Evolutionary conservation across 1,140 invertebrate species (phyloP).

Genomic region (Calosoma granatense): DNA sequence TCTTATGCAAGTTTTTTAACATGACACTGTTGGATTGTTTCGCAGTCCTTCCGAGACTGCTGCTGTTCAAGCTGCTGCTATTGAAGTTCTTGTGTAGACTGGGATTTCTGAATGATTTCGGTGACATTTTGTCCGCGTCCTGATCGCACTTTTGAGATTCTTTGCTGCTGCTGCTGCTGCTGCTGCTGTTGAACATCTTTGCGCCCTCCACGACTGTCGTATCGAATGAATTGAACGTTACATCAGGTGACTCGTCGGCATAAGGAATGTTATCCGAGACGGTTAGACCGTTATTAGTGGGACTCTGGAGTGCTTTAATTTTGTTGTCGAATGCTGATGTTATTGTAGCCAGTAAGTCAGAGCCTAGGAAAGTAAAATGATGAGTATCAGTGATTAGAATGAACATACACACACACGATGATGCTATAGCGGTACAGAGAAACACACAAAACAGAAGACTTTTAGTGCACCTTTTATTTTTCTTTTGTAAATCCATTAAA

Average conservation of each 20-base stretch:
- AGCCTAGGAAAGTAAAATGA: conserved; percentile 40
- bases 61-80: conserved; percentile 12
- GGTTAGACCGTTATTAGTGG: conserved; percentile 13
- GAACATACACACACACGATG: too few relatives aligned
- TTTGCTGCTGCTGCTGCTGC: not conserved
- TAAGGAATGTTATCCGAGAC: conserved; percentile 40
- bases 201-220: not conserved
- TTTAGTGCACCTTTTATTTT: not conserved
- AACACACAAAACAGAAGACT: not conserved
- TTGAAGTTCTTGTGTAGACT: conserved; percentile 31
- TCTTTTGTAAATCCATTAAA: not conserved
- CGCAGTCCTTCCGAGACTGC: not conserved
- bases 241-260: conserved; percentile 39
- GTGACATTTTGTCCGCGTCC: conserved; percentile 28
- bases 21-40: not conserved
- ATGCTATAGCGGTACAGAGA: too few relatives aligned
- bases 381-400: not conserved
- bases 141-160: conserved; percentile 11
- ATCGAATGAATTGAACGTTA: conserved; percentile 19
- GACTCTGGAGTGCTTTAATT: conserved; percentile 32
- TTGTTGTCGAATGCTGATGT: conserved; percentile 68
- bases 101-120: conserved; percentile 31
- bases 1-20: not conserved
- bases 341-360: conserved; percentile 54
- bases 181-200: not conserved